Conservation (phyloP, 2,113 vertebrate species). For the Oryzias curvinotus region DNA sequence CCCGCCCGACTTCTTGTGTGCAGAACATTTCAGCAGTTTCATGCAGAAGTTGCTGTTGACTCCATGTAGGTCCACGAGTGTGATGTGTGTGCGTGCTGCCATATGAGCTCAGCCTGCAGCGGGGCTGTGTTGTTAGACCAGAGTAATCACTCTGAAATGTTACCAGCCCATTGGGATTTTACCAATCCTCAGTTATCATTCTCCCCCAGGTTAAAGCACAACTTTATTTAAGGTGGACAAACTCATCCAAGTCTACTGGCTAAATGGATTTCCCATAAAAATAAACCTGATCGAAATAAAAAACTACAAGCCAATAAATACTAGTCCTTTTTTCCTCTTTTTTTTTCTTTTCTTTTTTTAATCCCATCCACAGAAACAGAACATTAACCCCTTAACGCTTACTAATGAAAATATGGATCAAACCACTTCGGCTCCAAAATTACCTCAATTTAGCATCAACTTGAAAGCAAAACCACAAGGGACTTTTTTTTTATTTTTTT, state of each 20-base stretch:
- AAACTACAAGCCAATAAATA: neutral
- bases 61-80: neutral
- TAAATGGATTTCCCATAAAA: neutral
- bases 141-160: slow-evolving; percentile 17
- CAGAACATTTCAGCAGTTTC: slow-evolving; percentile 4
- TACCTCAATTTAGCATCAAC: no score
- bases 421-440: no score
- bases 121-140: slow-evolving; percentile 10
- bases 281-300: slow-evolving; percentile 2
- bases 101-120: slow-evolving; percentile 18
- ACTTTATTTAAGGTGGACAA: slow-evolving; percentile 14
- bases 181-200: neutral
- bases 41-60: neutral
- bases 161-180: slow-evolving; percentile 3
- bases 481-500: no score
- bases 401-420: no score
- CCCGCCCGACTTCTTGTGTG: neutral
- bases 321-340: accelerated
- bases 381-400: neutral
- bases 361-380: neutral
- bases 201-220: neutral
- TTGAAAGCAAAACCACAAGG: no score
- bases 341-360: neutral
- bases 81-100: slow-evolving; percentile 1
- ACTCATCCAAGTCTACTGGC: neutral